Base-by-base conservation (phyloP, 2,113 vertebrate genomes). In the Epinephelus moara region DNA sequence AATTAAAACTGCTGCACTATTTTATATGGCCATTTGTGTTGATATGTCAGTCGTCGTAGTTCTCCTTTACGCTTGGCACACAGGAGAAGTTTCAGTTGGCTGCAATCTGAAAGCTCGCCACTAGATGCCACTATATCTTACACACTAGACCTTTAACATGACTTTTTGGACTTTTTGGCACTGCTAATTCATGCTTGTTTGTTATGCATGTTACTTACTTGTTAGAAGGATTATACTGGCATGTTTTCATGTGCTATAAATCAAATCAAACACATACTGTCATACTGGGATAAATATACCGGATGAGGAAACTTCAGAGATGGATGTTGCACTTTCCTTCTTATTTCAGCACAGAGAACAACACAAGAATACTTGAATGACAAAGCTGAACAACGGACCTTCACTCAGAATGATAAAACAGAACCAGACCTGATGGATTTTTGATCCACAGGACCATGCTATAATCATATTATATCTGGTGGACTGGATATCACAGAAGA, bases 341-440 rank as follows among this genome's bases (percentile, higher is more conserved):
- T 33, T 50, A 42, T 63, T 63, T 27, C 8, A 45, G 30, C 8
- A 52, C n/a, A 75, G 11, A 64, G 19, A 27, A 15, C 56, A 60
- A 62, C 21, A 59, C 15, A 52, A 37, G 55, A 60, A 67, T 4
- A 62, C 61, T 53, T 27, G 23, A 57, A 7, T 33, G 33, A 8
- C 14, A 37, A 45, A 21, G 45, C 2, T 27, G 6, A 25, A 40
- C 47, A 79, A 8, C 1, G 49, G 18, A 30, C 12, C 15, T 27
- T 81, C 6, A 57, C 14, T n/a, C 63, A 56, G 33, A 62, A 74
- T 70, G 55, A 67, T 49, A 53, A 47, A 75, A 67, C 56, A 66
- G 53, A 50, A 11, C 25, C 23, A 9, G 56, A 49, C 62, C 56
- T 57, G 57, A 88, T 78, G 37, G 30, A 21, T 45, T 61, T 63